phyloP scores from a whole-genome alignment of 2,888 invertebrate species.

The Ectropis crepuscularia region DNA sequence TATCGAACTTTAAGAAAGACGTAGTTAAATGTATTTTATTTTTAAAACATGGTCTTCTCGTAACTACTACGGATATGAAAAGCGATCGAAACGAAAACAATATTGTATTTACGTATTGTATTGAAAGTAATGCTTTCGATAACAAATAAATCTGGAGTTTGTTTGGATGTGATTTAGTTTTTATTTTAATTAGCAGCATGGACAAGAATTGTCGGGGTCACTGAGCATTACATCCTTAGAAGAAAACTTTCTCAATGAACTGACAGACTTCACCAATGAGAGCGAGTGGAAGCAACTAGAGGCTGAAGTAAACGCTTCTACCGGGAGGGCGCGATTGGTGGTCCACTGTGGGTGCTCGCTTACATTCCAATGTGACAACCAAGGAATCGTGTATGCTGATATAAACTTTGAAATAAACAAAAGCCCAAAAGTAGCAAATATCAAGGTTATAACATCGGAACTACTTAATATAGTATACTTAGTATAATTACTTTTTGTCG shows the following conservation, averaged over 20 bases:
- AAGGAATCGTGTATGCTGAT: slow-evolving; percentile 58
- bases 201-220: slow-evolving; percentile 53
- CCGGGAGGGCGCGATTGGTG: slow-evolving; percentile 61
- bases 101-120: too few relatives aligned
- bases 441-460: slow-evolving; percentile 44
- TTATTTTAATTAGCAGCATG: slow-evolving; percentile 53
- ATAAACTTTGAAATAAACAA: slow-evolving; percentile 53
- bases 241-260: slow-evolving; percentile 65
- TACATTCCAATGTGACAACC: slow-evolving; percentile 52
- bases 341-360: slow-evolving; percentile 58
- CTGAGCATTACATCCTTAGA: slow-evolving; percentile 61
- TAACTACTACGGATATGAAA: too few relatives aligned
- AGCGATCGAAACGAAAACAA: too few relatives aligned
- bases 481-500: too few relatives aligned
- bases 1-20: too few relatives aligned
- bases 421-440: slow-evolving; percentile 46
- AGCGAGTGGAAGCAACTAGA: slow-evolving; percentile 56
- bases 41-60: too few relatives aligned
- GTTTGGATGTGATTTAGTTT: neutral
- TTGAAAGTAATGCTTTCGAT: too few relatives aligned
- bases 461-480: neutral
- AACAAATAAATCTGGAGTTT: too few relatives aligned
- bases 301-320: slow-evolving; percentile 45
- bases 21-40: too few relatives aligned
- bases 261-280: slow-evolving; percentile 64